A percentile compares a stretch with the other conserved stretches of the same genome.
These are phyloP conservation scores for Cheilosia grossa DNA, from an alignment of 2,888 invertebrate species.

Conservation along the genomic window DNA sequence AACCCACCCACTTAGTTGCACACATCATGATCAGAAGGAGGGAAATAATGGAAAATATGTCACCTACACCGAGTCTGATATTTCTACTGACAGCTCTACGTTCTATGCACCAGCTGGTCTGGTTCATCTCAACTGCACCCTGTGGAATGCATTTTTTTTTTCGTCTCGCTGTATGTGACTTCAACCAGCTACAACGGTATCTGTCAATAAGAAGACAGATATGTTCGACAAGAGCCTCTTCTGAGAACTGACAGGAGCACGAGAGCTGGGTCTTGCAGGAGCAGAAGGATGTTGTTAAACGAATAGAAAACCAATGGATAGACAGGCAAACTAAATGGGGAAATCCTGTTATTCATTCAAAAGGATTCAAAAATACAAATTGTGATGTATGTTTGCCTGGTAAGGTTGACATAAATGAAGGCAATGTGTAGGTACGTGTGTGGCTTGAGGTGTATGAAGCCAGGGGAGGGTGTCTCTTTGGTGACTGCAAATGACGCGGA, in stretches of 20 bases:
- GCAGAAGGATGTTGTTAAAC: conserved; percentile 2
- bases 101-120: background rate
- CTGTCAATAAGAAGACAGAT: conserved; percentile 12
- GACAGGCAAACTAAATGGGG: background rate
- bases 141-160: background rate
- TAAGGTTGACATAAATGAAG: conserved; percentile 15
- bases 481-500: no score
- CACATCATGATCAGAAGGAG: background rate
- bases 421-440: background rate
- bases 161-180: background rate
- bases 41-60: background rate
- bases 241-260: background rate
- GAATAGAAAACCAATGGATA: conserved; percentile 10
- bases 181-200: background rate
- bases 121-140: background rate
- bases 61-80: background rate
- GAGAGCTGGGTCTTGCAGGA: background rate
- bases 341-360: conserved; percentile 17
- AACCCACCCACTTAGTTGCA: background rate
- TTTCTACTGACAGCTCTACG: background rate
- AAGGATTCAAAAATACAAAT: no score
- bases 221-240: background rate
- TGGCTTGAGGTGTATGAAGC: no score
- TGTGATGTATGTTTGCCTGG: conserved; percentile 4
- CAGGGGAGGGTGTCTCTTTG: no score